Conservation (phyloP, 2,888 invertebrate species). For the Sphaeridia pumilis region DNA sequence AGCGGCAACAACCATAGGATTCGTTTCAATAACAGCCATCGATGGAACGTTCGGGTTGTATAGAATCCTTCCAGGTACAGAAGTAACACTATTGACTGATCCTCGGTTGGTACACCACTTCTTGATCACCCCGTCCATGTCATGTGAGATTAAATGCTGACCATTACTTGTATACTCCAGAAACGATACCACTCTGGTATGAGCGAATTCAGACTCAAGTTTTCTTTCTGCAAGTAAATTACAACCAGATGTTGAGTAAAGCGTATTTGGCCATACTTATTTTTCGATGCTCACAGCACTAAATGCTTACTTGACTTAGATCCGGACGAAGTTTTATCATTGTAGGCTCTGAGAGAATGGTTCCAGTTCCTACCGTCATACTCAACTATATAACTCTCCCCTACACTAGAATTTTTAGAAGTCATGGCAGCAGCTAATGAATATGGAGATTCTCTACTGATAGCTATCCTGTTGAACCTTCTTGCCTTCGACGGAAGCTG, state of each 20-base stretch:
- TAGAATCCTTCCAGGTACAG: conserved; percentile 9
- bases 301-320: conserved; percentile 1
- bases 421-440: conserved; percentile 4
- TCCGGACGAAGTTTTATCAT: neutral
- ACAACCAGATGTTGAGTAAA: neutral
- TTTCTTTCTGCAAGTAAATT: neutral
- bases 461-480: conserved; percentile 5
- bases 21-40: conserved; percentile 13
- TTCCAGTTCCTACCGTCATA: conserved; percentile 14
- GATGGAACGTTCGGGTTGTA: conserved; percentile 10
- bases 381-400: conserved; percentile 13
- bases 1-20: conserved; percentile 7
- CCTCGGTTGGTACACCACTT: conserved; percentile 12
- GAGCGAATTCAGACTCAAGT: conserved; percentile 6
- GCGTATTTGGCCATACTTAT: neutral
- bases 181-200: conserved; percentile 10
- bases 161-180: conserved; percentile 11
- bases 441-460: conserved; percentile 11
- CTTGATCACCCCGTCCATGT: conserved; percentile 8
- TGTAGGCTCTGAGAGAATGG: conserved; percentile 7
- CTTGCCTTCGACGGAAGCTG: conserved; percentile 4
- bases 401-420: neutral
- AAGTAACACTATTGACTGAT: neutral
- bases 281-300: too few relatives aligned
- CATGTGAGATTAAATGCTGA: conserved; percentile 13